These are phyloP conservation scores for Phenganax subtilis DNA, from an alignment of 92 coral and sea anemone genomes.

Conservation along the genomic window DNA sequence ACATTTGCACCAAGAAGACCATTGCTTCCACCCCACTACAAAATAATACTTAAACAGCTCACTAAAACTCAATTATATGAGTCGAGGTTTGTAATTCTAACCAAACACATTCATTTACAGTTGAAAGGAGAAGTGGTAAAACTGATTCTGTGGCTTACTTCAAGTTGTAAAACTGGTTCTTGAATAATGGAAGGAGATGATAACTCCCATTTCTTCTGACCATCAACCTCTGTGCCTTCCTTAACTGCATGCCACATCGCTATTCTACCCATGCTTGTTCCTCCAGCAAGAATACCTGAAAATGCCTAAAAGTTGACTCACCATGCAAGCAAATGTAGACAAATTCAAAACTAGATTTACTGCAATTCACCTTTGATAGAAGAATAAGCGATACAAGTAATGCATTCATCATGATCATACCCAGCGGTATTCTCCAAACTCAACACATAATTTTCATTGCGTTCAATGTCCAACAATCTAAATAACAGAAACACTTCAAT, in stretches of 20 bases:
- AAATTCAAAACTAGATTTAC: neutral
- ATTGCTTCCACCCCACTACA: slow-evolving; percentile 78
- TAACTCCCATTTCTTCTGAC: slow-evolving; percentile 74
- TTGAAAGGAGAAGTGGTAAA: neutral
- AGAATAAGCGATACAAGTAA: slow-evolving; percentile 73
- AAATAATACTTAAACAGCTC: neutral
- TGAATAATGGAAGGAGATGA: slow-evolving; percentile 83
- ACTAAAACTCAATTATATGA: neutral
- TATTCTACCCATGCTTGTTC: slow-evolving; percentile 92
- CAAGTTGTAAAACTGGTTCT: slow-evolving; percentile 71
- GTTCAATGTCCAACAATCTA: slow-evolving; percentile 87
- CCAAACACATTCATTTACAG: neutral
- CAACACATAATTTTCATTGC: slow-evolving; percentile 84
- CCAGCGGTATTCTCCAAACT: slow-evolving; percentile 67
- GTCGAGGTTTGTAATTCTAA: neutral
- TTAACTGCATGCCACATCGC: slow-evolving; percentile 84
- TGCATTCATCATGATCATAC: slow-evolving; percentile 81
- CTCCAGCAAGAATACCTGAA: slow-evolving; percentile 83
- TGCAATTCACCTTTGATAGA: slow-evolving; percentile 69
- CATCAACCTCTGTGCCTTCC: slow-evolving; percentile 53
- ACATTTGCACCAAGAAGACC: slow-evolving; percentile 85
- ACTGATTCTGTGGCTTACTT: slow-evolving; percentile 45
- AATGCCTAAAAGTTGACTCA: too few relatives aligned
- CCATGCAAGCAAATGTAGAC: neutral
- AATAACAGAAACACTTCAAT: too few relatives aligned